Base-by-base conservation (phyloP, 2,113 vertebrate genomes). In the Callithrix jacchus region DNA sequence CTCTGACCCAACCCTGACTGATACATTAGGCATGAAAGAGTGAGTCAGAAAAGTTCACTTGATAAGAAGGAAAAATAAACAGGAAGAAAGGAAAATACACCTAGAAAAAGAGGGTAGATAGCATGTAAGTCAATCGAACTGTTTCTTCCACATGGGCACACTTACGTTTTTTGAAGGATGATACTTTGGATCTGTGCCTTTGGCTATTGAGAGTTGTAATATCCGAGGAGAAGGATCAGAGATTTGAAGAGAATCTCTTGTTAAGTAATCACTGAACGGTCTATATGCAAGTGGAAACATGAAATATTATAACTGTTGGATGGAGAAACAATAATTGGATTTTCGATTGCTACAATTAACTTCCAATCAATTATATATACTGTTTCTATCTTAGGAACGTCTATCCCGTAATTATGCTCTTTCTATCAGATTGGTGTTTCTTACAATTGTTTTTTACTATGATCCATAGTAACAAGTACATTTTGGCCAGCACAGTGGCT, bases 121-220 rank as follows among this genome's bases (percentile, higher is more conserved):
- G 12, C 21, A 30, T 54, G 56, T 25, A 86, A 82, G 23, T 89
- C 47, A 27, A 35, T 8, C 8, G 9, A 68, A 80, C 66, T 42
- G 11, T 54, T 82, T 88, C 82, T 93, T 91, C 87, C 54, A 49
- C 61, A 42, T 1, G 35, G 54, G 74, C 20, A 47, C 76, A 97
- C 98, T 98, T 97, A 98, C 98, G 35, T 70, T 89, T 98, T 86
- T 98, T 70, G 97, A 77, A 0, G 73, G 93, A 56, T 54, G 0
- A 30, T 98, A 98, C 4, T 95, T 83, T 40, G 97, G 95, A 30
- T 97, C 90, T 47, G 95, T 9, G 2, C 0, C 0, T 96, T 98
- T 98, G 3, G 98, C 98, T 42, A 2, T 6, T 4, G 98, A 97
- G 70, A 99, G 98, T 47, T 40, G 56, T 70, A 98, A 35, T 91